Conservation (phyloP, 2,888 invertebrate species). For the Opisthograptis luteolata region DNA sequence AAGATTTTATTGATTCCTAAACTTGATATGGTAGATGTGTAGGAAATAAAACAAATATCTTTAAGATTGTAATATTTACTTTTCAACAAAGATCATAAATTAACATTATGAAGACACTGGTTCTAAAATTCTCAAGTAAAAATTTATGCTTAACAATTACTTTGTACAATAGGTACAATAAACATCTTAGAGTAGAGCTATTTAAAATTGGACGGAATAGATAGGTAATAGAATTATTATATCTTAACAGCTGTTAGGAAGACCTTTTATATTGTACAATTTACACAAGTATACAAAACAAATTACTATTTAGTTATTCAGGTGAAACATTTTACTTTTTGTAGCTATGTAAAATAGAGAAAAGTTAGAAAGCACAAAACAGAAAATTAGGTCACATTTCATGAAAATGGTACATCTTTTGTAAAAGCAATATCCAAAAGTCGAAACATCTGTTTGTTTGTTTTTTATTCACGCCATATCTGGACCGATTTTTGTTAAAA, state of each 20-base stretch:
- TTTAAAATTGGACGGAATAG: slow-evolving; percentile 29
- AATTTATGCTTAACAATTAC: slow-evolving; percentile 15
- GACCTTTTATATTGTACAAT: no score
- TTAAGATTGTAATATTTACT: slow-evolving; percentile 56
- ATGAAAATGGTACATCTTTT: no score
- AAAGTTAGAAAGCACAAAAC: no score
- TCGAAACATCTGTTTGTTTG: no score
- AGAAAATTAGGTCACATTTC: no score
- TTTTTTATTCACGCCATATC: no score
- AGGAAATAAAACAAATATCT: slow-evolving; percentile 37
- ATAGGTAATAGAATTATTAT: neutral
- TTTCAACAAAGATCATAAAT: slow-evolving; percentile 66
- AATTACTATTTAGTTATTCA: no score
- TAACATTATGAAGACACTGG: slow-evolving; percentile 48
- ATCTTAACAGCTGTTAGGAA: slow-evolving; percentile 12
- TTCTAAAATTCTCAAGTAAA: slow-evolving; percentile 32
- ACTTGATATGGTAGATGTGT: neutral
- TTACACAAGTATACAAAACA: no score
- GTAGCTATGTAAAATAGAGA: no score
- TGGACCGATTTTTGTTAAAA: no score
- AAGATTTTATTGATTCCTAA: slow-evolving; percentile 18
- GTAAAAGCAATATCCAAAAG: no score
- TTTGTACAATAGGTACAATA: slow-evolving; percentile 24
- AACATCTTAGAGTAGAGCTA: neutral
- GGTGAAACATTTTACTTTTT: no score